phyloP scores from a whole-genome alignment of 1,140 invertebrate genomes.

The Calycopis cecrops region DNA sequence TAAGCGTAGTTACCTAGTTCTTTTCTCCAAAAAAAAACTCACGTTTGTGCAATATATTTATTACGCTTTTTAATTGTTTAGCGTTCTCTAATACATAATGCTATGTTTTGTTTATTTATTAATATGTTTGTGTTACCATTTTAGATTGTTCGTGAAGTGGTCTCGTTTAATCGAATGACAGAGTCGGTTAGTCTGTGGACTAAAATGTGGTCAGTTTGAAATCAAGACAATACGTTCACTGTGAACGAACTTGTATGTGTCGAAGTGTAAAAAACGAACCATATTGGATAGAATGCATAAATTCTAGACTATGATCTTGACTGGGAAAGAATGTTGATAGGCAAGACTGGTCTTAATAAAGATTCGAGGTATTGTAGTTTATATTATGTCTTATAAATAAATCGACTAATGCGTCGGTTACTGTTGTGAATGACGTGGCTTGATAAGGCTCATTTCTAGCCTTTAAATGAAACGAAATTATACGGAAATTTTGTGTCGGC shows the following conservation, averaged over 20 bases:
- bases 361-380: too few relatives aligned
- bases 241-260: neutral
- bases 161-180: slow-evolving; percentile 32
- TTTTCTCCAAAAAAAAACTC: slow-evolving; percentile 37
- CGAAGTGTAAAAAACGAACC: too few relatives aligned
- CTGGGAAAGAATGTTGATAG: too few relatives aligned
- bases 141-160: slow-evolving; percentile 44
- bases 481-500: too few relatives aligned
- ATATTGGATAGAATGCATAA: too few relatives aligned
- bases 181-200: neutral
- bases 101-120: slow-evolving; percentile 34
- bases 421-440: too few relatives aligned
- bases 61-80: slow-evolving; percentile 66
- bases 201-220: neutral
- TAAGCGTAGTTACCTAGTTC: slow-evolving; percentile 53
- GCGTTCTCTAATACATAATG: slow-evolving; percentile 43
- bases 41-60: slow-evolving; percentile 63
- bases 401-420: too few relatives aligned
- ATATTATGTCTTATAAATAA: too few relatives aligned
- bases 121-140: slow-evolving; percentile 41
- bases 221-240: neutral
- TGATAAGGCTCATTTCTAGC: too few relatives aligned
- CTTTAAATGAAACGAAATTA: too few relatives aligned
- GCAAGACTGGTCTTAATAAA: too few relatives aligned
- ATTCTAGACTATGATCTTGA: too few relatives aligned